These are phyloP conservation scores for Delichon dasypus DNA, from an alignment of 2,797 vertebrate genomes.

Conservation along the genomic window DNA sequence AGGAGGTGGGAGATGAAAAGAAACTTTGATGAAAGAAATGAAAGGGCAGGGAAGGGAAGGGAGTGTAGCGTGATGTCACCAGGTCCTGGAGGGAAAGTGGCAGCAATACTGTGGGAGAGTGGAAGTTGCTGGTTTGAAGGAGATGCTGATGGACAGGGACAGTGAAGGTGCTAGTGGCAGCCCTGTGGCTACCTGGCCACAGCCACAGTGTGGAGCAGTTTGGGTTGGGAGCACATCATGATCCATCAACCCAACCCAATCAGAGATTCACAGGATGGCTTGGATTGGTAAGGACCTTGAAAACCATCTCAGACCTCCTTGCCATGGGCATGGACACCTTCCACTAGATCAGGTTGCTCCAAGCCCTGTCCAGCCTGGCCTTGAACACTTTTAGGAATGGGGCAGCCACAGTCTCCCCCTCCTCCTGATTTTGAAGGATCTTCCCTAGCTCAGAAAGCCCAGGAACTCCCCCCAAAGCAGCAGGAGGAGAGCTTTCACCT, in stretches of 20 bases:
- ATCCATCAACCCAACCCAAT: not conserved
- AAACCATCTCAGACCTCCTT: not conserved
- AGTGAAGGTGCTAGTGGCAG: not conserved
- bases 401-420: not conserved
- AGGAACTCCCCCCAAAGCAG: not conserved
- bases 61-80: rapidly evolving
- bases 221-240: not conserved
- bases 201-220: not conserved
- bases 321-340: not conserved
- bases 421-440: not conserved
- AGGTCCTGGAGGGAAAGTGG: not conserved
- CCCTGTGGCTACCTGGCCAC: not conserved
- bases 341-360: not conserved
- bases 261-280: not conserved
- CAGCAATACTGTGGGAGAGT: not conserved
- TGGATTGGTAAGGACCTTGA: not conserved
- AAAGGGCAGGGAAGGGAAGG: not conserved
- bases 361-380: not conserved
- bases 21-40: not conserved
- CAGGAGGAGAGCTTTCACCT: not conserved
- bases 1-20: conserved; percentile 21
- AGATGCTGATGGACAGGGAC: not conserved
- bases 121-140: not conserved
- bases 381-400: not conserved
- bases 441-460: not conserved